Evolutionary conservation across 2,888 invertebrate genomes (phyloP).

Genomic region (Eupithecia exiguata): DNA sequence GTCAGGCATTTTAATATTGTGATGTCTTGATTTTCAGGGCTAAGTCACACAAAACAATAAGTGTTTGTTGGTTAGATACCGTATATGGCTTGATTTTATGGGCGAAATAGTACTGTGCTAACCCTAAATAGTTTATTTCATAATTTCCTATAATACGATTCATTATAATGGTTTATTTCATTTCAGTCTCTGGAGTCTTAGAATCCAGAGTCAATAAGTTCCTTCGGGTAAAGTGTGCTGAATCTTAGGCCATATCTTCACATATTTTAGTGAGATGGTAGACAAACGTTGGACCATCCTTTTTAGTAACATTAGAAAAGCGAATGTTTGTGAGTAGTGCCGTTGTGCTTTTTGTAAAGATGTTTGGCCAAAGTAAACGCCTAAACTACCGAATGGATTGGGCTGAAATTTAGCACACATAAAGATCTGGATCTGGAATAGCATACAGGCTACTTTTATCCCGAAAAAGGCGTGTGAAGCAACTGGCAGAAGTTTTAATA

Average conservation of each 20-base stretch:
- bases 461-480: too few species aligned
- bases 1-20: constrained; percentile 32
- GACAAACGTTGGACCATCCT: background rate
- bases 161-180: background rate
- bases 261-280: background rate
- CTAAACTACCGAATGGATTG: too few species aligned
- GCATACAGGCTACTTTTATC: too few species aligned
- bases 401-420: too few species aligned
- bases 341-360: too few species aligned
- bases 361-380: too few species aligned
- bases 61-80: background rate
- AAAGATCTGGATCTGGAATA: too few species aligned
- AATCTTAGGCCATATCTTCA: background rate
- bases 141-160: too few species aligned
- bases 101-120: background rate
- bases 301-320: too few species aligned
- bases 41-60: background rate
- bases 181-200: background rate
- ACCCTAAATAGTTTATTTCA: background rate
- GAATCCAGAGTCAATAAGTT: background rate
- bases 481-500: background rate
- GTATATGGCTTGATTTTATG: background rate
- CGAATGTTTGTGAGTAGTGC: too few species aligned
- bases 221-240: background rate
- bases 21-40: constrained; percentile 28